Percentiles rank a stretch among this genome's conserved stretches.
Conservation (phyloP, 2,888 invertebrate species). For the Chelonus formosanus region DNA sequence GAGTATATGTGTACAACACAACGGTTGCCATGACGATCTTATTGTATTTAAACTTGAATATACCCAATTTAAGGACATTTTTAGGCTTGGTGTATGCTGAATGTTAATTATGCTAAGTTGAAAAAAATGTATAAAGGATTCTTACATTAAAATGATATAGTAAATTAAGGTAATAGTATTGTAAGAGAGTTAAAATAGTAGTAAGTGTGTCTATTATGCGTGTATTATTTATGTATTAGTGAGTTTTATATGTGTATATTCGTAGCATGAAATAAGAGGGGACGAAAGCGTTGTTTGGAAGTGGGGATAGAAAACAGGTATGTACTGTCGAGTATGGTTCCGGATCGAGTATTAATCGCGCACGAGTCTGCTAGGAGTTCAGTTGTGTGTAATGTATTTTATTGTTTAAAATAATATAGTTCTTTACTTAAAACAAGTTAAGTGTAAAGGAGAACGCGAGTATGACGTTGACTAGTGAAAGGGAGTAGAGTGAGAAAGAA, state of each 20-base stretch:
- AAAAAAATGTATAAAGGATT: no score
- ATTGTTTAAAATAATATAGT: neutral
- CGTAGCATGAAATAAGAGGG: neutral
- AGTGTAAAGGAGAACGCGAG: constrained; percentile 2
- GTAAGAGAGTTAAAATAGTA: neutral
- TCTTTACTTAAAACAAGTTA: neutral
- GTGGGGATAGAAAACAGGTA: constrained; percentile 15
- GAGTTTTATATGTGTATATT: no score
- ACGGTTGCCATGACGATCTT: neutral
- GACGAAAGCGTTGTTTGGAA: constrained; percentile 1
- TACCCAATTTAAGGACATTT: no score
- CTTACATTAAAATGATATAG: no score
- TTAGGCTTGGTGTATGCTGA: no score
- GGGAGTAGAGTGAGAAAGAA: neutral
- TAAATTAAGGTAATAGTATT: no score
- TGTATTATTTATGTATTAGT: no score
- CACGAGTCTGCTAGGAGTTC: constrained; percentile 5
- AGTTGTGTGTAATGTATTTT: neutral
- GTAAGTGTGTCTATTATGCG: neutral
- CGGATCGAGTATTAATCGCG: constrained; percentile 7
- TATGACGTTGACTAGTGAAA: constrained; percentile 10
- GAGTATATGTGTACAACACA: neutral
- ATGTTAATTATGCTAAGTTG: no score
- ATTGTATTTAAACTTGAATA: no score
- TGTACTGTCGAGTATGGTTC: neutral